These are phyloP conservation scores for Zoanthus sansibaricus DNA, from an alignment of 92 coral and sea anemone species.

Conservation along the genomic window DNA sequence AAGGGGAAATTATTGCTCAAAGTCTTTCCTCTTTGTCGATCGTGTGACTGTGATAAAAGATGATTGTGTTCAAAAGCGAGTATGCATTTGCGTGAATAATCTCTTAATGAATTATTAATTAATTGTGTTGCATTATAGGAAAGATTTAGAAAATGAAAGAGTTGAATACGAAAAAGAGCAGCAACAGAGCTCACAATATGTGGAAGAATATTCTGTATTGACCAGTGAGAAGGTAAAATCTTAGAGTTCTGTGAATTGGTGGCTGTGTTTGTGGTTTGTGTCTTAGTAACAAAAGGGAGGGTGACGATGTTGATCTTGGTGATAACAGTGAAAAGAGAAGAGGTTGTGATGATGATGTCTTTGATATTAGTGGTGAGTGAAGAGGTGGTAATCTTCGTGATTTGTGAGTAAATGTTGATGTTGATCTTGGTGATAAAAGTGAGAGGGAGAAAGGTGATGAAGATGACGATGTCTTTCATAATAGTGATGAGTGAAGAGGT, in stretches of 20 bases:
- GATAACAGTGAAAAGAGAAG: not conserved
- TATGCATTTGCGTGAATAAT: not conserved
- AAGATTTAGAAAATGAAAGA: conserved; percentile 16
- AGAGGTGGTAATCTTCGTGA: too few species aligned
- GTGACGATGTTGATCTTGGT: not conserved
- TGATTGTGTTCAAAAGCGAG: too few species aligned
- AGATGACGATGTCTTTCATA: not conserved
- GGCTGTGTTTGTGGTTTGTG: not conserved
- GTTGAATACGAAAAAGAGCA: conserved; percentile 40
- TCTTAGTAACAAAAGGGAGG: too few species aligned
- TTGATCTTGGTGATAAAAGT: not conserved
- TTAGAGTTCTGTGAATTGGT: not conserved
- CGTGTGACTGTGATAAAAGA: too few species aligned
- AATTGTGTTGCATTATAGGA: not conserved
- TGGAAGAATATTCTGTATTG: conserved; percentile 46
- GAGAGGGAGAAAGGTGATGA: not conserved
- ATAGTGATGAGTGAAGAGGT: not conserved
- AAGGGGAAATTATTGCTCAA: too few species aligned
- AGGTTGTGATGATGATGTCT: not conserved
- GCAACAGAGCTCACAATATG: conserved; percentile 41
- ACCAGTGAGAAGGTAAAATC: conserved; percentile 37
- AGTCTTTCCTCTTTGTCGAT: too few species aligned
- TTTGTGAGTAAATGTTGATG: not conserved
- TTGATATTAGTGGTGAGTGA: too few species aligned
- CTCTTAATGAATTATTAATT: not conserved